phyloP scores from a whole-genome alignment of 2,888 invertebrate genomes.

The Acleris cristana region DNA sequence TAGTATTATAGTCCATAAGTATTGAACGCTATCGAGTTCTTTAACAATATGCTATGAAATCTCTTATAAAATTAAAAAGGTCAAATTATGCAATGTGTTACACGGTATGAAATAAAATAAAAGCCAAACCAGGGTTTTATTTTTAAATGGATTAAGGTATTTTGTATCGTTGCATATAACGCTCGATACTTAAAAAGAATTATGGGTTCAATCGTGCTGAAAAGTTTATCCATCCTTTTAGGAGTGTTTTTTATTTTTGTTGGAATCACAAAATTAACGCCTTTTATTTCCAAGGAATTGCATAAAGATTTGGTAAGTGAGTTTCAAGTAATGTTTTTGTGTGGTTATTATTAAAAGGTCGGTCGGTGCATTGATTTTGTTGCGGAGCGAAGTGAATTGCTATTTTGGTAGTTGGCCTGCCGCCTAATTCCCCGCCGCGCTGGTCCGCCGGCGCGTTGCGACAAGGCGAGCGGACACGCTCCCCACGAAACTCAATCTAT shows the following conservation, averaged over 20 bases:
- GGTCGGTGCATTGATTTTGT: slow-evolving; percentile 73
- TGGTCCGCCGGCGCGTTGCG: slow-evolving; percentile 61
- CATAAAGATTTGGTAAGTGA: slow-evolving; percentile 96
- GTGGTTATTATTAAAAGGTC: slow-evolving; percentile 59
- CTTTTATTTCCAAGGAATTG: slow-evolving; percentile 95
- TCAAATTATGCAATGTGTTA: slow-evolving; percentile 22
- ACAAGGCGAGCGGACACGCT: slow-evolving; percentile 51
- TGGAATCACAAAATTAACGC: slow-evolving; percentile 95
- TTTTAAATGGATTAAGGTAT: slow-evolving; percentile 34
- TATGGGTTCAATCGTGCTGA: slow-evolving; percentile 90
- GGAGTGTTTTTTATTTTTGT: slow-evolving; percentile 98
- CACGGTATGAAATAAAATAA: slow-evolving; percentile 15
- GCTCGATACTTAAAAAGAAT: slow-evolving; percentile 45
- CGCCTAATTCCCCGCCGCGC: slow-evolving; percentile 73
- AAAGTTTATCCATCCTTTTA: slow-evolving; percentile 94
- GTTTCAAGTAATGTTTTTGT: slow-evolving; percentile 36
- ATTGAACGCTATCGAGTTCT: slow-evolving; percentile 19
- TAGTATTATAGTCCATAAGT: slow-evolving; percentile 23
- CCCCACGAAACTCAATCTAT: slow-evolving; percentile 20
- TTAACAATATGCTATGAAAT: slow-evolving; percentile 25
- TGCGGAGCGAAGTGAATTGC: slow-evolving; percentile 71
- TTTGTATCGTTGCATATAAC: slow-evolving; percentile 29
- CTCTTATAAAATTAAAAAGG: slow-evolving; percentile 4
- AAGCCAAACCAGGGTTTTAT: slow-evolving; percentile 6
- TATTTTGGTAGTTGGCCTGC: slow-evolving; percentile 82